Evolutionary conservation across 1,140 invertebrate species (phyloP), one percentile per base, ranked within the genome.

Genomic region (Scaptomyza pallida): DNA sequence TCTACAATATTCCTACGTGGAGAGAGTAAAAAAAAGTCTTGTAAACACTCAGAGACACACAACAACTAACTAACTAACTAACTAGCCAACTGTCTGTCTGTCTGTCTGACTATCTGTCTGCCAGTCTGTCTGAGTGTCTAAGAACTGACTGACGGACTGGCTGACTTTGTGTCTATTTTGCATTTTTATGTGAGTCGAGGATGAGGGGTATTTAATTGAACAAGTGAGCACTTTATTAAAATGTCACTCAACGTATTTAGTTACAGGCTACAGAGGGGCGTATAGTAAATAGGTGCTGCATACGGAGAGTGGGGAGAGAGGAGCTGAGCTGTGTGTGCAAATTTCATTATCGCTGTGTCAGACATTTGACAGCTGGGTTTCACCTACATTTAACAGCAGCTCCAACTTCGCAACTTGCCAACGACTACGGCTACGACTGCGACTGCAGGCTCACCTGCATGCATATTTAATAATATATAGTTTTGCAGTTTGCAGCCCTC

Each of bases 211-310:
- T 82, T 88, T 86, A 86, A 86, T 86, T 86, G 82, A 86, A 86
- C 82, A 74, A 86, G 78, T 86, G 82, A 88, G 78, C 82, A 88
- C 82, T 88, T 88, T 81, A 86, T 86, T 86, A 86, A 86, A 86
- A 86, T 88, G 82, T 86, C 82, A 86, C 82, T 88, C 82, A 88
- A 78, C 77, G 82, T 72, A 62, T 74, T 86, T 76, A 72, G 76
- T 30, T 43, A 37, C 12, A 37, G 33, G n/a, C 12, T 5, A 30
- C 8, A 10, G 0, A n/a, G 12, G 8, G 33, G n/a, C n/a, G n/a
- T n/a, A n/a, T 37, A 37, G 2, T 0, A 4, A 26, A 26, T 6
- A 37, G 43, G 13, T 15, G 23, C 1, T 8, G 2, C 0, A 17
- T 5, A 26, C 1, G 15, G 30, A 41, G 35, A 17, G 0, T 5